phyloP scores from a whole-genome alignment of 1,140 invertebrate species.

The Lycorma delicatula region DNA sequence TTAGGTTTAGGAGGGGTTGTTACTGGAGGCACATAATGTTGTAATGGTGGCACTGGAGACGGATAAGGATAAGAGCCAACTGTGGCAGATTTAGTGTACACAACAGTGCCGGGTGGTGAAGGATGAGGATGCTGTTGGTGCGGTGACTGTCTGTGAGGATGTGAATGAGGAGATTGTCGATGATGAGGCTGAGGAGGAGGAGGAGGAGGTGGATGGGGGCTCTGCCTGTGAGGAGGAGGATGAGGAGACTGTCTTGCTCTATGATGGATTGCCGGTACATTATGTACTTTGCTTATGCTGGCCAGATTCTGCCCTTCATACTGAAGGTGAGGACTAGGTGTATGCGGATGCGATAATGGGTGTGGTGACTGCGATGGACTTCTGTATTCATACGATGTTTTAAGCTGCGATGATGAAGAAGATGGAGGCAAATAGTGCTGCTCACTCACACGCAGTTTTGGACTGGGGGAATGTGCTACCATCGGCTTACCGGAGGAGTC shows the following conservation, averaged over 20 bases:
- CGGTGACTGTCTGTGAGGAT: conserved; percentile 22
- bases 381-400: conserved; percentile 44
- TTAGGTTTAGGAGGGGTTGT: conserved; percentile 50
- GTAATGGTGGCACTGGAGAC: conserved; percentile 20
- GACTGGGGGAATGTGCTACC: conserved; percentile 48
- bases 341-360: conserved; percentile 11
- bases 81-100: conserved; percentile 23
- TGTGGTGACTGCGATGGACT: conserved; percentile 46
- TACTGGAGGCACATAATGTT: conserved; percentile 31
- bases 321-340: conserved; percentile 13
- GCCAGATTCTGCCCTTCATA: conserved; percentile 25
- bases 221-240: conserved; percentile 32
- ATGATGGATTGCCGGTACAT: conserved; percentile 16
- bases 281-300: conserved; percentile 27
- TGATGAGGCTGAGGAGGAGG: conserved; percentile 22
- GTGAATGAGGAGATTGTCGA: conserved; percentile 29
- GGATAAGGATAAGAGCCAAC: conserved; percentile 32
- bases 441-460: conserved; percentile 43
- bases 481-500: conserved; percentile 45
- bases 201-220: conserved; percentile 22
- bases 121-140: conserved; percentile 23
- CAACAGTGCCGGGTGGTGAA: not conserved
- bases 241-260: conserved; percentile 29
- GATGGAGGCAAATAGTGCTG: conserved; percentile 51
- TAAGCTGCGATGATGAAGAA: conserved; percentile 34